Evolutionary conservation across 2,113 vertebrate species (phyloP).

Genomic region (Petromus typicus): DNA sequence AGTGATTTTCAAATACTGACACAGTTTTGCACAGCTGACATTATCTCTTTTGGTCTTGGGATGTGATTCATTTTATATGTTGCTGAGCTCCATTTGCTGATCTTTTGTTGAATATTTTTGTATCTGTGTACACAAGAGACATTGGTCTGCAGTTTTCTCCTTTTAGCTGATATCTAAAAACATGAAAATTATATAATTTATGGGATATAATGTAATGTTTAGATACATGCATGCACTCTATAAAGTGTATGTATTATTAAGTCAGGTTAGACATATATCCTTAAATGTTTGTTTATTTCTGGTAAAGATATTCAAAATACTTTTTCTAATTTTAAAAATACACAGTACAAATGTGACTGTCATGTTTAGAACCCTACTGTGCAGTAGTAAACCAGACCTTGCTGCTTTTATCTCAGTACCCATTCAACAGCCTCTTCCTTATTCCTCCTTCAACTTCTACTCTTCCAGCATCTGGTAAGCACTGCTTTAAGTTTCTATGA

Average conservation of each 20-base stretch:
- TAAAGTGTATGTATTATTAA: neutral
- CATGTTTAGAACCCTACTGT: neutral
- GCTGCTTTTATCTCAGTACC: neutral
- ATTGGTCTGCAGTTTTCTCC: neutral
- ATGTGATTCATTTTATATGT: neutral
- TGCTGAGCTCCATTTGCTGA: neutral
- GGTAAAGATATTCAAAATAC: neutral
- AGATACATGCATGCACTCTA: neutral
- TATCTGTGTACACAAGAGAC: neutral
- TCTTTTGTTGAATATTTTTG: conserved; percentile 5
- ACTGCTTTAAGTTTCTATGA: neutral
- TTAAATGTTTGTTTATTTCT: neutral
- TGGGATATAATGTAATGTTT: neutral
- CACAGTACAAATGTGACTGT: neutral
- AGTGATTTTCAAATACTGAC: conserved; percentile 7
- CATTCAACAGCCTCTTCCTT: neutral
- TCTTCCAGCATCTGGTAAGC: neutral
- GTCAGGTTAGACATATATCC: neutral
- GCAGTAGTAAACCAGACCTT: neutral
- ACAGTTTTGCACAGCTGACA: neutral
- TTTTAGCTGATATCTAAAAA: neutral
- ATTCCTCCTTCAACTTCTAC: neutral
- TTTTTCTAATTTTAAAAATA: neutral
- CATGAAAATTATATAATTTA: neutral
- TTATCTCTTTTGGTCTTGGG: neutral